Evolutionary conservation across 2,888 invertebrate species (phyloP).

Genomic region (Pheosia gnoma): DNA sequence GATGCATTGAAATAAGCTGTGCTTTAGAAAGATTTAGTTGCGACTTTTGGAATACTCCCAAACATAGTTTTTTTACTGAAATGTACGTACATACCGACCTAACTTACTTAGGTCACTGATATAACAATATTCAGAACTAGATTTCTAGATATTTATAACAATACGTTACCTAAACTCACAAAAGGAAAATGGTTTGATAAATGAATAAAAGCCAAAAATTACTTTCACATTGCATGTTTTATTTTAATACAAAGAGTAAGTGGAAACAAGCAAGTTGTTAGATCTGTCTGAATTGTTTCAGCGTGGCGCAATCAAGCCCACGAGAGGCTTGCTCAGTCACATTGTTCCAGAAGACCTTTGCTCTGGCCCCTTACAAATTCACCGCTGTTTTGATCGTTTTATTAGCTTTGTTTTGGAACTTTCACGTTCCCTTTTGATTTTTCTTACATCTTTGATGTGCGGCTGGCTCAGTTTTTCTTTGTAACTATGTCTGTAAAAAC

Average conservation of each 20-base stretch:
- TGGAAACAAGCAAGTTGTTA: slow-evolving; percentile 44
- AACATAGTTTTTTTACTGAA: too few relatives aligned
- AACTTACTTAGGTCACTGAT: too few relatives aligned
- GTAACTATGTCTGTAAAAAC: slow-evolving; percentile 31
- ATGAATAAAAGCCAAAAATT: slow-evolving; percentile 8
- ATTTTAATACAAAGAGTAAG: slow-evolving; percentile 33
- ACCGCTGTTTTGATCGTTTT: slow-evolving; percentile 70
- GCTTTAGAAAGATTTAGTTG: too few relatives aligned
- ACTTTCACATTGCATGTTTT: slow-evolving; percentile 25
- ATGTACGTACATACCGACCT: too few relatives aligned
- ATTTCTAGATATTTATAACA: too few relatives aligned
- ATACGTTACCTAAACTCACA: too few relatives aligned
- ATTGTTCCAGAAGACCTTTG: slow-evolving; percentile 67
- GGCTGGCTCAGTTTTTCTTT: slow-evolving; percentile 34
- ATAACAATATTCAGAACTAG: too few relatives aligned
- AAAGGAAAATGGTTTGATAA: not conserved
- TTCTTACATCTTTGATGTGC: slow-evolving; percentile 64
- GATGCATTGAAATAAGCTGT: too few relatives aligned
- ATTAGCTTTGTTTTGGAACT: slow-evolving; percentile 70
- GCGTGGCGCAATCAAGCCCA: slow-evolving; percentile 55
- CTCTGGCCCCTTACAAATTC: slow-evolving; percentile 64
- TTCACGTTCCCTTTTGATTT: slow-evolving; percentile 58
- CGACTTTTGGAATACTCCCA: too few relatives aligned
- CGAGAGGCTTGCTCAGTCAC: slow-evolving; percentile 56
- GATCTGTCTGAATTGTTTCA: slow-evolving; percentile 50